Percentiles rank a stretch among this genome's conserved stretches.
Conservation (phyloP, 2,113 vertebrate species). For the Typhlomys cinereus region DNA sequence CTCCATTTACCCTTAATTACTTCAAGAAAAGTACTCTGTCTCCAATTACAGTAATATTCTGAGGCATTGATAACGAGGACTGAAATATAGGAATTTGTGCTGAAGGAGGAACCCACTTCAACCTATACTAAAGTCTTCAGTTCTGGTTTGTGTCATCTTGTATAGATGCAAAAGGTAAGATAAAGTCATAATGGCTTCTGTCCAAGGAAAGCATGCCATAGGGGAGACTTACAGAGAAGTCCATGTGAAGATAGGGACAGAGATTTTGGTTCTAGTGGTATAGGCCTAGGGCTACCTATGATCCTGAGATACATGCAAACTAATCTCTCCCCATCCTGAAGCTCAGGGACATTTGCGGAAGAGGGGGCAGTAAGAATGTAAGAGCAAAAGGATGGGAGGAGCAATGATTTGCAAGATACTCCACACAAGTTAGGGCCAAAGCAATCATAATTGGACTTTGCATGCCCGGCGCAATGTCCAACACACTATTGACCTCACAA, state of each 20-base stretch:
- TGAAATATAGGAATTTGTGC: not conserved
- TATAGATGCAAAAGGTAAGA: not conserved
- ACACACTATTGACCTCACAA: no score
- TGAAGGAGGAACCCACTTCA: not conserved
- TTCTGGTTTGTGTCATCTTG: not conserved
- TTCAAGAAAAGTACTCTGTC: not conserved
- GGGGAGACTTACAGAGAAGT: not conserved
- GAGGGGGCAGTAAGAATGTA: no score
- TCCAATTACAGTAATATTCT: not conserved
- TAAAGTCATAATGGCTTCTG: not conserved
- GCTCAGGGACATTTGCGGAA: no score
- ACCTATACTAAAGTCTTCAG: not conserved
- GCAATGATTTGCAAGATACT: no score
- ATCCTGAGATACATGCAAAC: no score
- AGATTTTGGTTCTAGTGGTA: not conserved
- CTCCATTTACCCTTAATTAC: conserved; percentile 17
- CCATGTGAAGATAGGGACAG: not conserved
- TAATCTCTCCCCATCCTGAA: no score
- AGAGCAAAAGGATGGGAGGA: no score
- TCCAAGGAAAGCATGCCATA: not conserved
- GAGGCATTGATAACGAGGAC: not conserved
- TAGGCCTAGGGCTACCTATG: not conserved
- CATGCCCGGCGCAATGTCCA: no score
- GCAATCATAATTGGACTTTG: no score
- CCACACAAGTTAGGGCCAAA: no score